These are phyloP conservation scores for Miichthys miiuy DNA, from an alignment of 2,797 vertebrate species.

Conservation along the genomic window DNA sequence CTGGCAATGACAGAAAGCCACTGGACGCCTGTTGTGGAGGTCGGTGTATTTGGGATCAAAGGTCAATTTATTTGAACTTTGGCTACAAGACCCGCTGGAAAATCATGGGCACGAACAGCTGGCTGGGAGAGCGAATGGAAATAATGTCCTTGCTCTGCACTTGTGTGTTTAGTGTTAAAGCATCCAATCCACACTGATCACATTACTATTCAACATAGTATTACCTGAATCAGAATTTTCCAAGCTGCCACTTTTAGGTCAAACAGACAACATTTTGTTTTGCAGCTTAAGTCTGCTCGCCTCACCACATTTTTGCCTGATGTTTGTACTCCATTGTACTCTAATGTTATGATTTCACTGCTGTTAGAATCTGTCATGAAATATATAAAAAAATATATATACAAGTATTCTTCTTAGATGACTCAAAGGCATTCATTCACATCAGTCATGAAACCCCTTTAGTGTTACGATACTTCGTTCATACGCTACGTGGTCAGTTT, in stretches of 20 bases:
- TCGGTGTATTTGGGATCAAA: not conserved
- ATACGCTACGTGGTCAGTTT: not conserved
- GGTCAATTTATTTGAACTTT: conserved; percentile 4
- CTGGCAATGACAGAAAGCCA: not conserved
- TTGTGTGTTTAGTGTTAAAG: not conserved
- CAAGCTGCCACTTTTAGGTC: not conserved
- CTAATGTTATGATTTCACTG: not conserved
- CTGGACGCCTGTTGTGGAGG: not conserved
- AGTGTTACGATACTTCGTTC: not conserved
- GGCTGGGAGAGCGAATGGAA: not conserved
- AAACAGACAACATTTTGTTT: not conserved
- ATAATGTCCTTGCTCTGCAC: not conserved
- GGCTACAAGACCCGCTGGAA: not conserved
- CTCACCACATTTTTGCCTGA: too few relatives aligned
- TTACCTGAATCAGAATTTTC: not conserved
- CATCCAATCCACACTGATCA: not conserved
- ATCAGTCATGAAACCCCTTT: too few relatives aligned
- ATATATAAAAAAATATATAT: too few relatives aligned
- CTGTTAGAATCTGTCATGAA: not conserved
- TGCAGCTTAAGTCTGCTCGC: not conserved
- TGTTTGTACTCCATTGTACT: too few relatives aligned
- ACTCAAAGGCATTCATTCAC: not conserved
- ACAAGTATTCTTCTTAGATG: too few relatives aligned
- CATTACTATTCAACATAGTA: not conserved
- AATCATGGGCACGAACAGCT: not conserved